phyloP scores from a whole-genome alignment of 2,888 invertebrate genomes.

The Sminthurinus aureus region DNA sequence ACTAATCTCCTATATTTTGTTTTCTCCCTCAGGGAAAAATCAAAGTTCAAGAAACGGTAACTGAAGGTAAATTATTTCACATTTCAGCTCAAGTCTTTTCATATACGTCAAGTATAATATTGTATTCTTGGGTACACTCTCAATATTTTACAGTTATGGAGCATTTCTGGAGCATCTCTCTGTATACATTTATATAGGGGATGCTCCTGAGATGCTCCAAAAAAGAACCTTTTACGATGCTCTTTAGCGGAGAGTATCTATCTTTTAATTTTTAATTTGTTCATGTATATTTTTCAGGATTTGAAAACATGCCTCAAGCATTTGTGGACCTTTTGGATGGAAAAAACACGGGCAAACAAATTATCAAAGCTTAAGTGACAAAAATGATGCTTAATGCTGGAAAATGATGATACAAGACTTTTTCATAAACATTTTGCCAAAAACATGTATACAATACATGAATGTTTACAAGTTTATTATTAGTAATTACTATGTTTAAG shows the following conservation, averaged over 20 bases:
- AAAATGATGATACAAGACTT: not conserved
- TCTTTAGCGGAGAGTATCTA: no score
- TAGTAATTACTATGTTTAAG: not conserved
- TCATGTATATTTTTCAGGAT: conserved; percentile 64
- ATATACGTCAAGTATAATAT: no score
- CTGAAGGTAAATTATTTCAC: conserved; percentile 64
- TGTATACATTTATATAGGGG: no score
- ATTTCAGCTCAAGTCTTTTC: no score
- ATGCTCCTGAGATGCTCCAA: no score
- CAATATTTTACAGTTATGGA: no score
- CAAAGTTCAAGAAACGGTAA: conserved; percentile 73
- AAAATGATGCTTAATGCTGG: no score
- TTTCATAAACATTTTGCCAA: not conserved
- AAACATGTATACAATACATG: not conserved
- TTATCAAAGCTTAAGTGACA: conserved; percentile 68
- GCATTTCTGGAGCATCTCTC: no score
- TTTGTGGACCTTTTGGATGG: conserved; percentile 72
- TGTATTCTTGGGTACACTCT: no score
- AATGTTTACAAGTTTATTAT: not conserved
- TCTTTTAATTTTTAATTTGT: no score
- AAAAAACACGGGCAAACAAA: conserved; percentile 76
- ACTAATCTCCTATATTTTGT: not conserved
- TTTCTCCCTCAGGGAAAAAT: conserved; percentile 69
- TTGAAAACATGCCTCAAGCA: conserved; percentile 77
- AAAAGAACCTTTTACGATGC: no score